These are phyloP conservation scores for Phainopepla nitens DNA, from an alignment of 2,113 vertebrate species.

Conservation along the genomic window DNA sequence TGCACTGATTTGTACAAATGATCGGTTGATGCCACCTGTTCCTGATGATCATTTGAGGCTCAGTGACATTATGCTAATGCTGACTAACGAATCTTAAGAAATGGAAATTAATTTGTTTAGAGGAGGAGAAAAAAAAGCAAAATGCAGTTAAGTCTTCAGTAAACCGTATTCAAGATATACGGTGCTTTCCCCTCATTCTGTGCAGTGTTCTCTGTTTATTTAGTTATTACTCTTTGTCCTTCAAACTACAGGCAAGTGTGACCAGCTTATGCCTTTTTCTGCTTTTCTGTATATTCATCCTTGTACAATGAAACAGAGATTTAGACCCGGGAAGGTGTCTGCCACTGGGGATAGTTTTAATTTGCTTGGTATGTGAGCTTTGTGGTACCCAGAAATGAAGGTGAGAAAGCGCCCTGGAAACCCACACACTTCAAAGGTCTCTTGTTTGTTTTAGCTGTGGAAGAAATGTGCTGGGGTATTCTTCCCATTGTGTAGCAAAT, in stretches of 20 bases:
- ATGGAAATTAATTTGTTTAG: conserved; percentile 28
- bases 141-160: background rate
- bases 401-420: background rate
- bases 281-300: background rate
- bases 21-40: conserved; percentile 44
- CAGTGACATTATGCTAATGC: conserved; percentile 56
- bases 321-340: background rate
- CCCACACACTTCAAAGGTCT: background rate
- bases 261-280: background rate
- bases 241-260: background rate
- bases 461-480: background rate
- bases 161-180: rapidly evolving
- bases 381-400: background rate
- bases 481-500: conserved; percentile 14
- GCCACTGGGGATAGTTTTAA: background rate
- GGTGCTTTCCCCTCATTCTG: background rate
- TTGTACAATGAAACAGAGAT: background rate
- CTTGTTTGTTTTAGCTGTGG: background rate
- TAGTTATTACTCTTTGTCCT: background rate
- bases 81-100: conserved; percentile 36
- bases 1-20: conserved; percentile 31
- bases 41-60: conserved; percentile 31
- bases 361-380: background rate
- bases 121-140: background rate
- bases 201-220: background rate